A percentile compares a stretch with the other conserved stretches of the same genome.
Conservation (phyloP, 2,888 invertebrate genomes). For the Troides helena region DNA sequence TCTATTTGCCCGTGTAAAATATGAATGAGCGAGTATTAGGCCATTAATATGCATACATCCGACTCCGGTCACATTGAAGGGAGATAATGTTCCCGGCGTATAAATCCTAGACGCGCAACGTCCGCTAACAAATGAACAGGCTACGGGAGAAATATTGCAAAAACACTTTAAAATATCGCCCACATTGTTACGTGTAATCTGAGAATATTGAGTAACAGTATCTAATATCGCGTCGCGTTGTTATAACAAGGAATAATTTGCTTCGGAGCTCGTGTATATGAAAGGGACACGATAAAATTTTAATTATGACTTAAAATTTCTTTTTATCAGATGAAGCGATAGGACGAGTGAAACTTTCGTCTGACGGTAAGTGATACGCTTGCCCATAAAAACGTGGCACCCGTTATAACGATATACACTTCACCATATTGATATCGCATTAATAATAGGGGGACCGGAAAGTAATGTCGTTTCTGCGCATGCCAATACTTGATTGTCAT, state of each 20-base stretch:
- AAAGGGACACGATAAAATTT: not conserved
- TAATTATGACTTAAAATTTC: not conserved
- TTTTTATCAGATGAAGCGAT: too few species aligned
- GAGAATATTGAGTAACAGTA: conserved; percentile 38
- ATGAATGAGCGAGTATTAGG: conserved; percentile 60
- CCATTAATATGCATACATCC: conserved; percentile 57
- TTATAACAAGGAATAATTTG: conserved; percentile 32
- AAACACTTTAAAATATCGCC: conserved; percentile 64
- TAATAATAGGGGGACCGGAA: too few species aligned
- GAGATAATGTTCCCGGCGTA: conserved; percentile 72
- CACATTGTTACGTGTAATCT: conserved; percentile 58
- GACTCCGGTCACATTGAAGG: conserved; percentile 66
- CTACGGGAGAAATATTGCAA: conserved; percentile 71
- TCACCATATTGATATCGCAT: too few species aligned
- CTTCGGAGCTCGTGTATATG: not conserved
- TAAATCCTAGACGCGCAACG: conserved; percentile 64
- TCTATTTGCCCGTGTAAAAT: conserved; percentile 71
- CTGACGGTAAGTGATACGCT: too few species aligned
- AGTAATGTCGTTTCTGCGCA: too few species aligned
- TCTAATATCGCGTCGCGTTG: conserved; percentile 16
- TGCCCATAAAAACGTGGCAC: too few species aligned
- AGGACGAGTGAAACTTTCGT: too few species aligned
- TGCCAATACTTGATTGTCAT: too few species aligned
- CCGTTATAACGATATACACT: too few species aligned
- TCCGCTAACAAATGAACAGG: conserved; percentile 66